phyloP scores from a whole-genome alignment of 2,888 invertebrate species.

The Listrodromus nycthemerus region DNA sequence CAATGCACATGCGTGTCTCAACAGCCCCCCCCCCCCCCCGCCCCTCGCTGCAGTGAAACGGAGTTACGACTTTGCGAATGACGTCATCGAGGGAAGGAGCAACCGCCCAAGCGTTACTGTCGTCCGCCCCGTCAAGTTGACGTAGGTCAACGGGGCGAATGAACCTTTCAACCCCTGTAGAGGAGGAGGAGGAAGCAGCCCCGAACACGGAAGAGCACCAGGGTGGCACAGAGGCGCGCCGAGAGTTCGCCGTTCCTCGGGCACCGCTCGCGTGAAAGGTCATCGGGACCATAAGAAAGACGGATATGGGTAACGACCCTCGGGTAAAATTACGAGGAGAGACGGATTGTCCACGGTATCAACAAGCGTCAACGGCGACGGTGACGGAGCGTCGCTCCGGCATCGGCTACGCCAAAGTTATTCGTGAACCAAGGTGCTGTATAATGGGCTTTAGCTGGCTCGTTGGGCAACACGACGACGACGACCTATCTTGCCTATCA shows the following conservation, averaged over 20 bases:
- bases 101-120: neutral
- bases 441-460: neutral
- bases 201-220: conserved; percentile 11
- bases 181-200: neutral
- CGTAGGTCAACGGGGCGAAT: conserved; percentile 67
- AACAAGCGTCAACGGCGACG: neutral
- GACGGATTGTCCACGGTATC: conserved; percentile 2
- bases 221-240: neutral
- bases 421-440: neutral
- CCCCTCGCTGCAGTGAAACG: conserved; percentile 23
- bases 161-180: conserved; percentile 58
- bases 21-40: too few relatives aligned
- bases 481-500: neutral
- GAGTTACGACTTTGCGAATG: conserved; percentile 26
- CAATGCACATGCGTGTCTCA: conserved; percentile 7
- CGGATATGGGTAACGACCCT: conserved; percentile 28
- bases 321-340: conserved; percentile 10
- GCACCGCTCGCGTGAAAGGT: conserved; percentile 11
- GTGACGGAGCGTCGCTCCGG: neutral
- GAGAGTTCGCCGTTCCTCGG: neutral
- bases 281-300: conserved; percentile 18
- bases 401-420: neutral
- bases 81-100: conserved; percentile 25
- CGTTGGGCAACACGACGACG: neutral
- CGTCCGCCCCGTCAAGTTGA: conserved; percentile 54